Base-by-base conservation (phyloP, 2,888 invertebrate genomes). In the Tholera decimalis region DNA sequence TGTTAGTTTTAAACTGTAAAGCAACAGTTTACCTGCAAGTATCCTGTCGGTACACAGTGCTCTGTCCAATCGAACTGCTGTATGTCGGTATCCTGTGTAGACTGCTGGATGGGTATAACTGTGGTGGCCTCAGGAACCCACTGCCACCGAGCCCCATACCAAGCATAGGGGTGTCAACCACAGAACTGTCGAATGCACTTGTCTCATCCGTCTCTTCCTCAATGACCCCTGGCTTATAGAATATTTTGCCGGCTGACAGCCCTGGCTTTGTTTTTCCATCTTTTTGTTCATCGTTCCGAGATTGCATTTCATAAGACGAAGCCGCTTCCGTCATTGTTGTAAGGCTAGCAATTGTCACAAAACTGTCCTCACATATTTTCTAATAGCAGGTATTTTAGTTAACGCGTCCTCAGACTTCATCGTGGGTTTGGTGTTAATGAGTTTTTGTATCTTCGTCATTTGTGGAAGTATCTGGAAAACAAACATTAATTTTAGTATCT, bases 31-130 rank as follows among this genome's bases (percentile, higher is more conserved):
- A 96, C 96, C 96, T 96, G 91, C 96, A 96, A 68, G 96, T 96
- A 77, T 96, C 96, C 78, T 95, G 96, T 37, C 96, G 91, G 72
- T 95, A 95, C 1, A 95, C 84, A 43, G 96, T 96, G 61, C 96
- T 96, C 49, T 95, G 95, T 44, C 96, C 96, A 78, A 96, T 96
- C 9, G 96, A 96, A 82, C 96, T 96, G 88, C 96, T 96, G 60
- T 96, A 96, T 1, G 96, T 96, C 13, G 96, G 96, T 86, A 96
- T 95, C 69, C 96, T 93, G 63, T 96, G 96, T 3, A 96, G 93
- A 72, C 96, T 96, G 65, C 91, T 88, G 0, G 93, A 89, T 0
- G 92, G 91, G 13, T 93, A 89, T n/a, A 94, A 89, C 39, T 90
- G 89, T 0, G 92, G 89, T 4, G 92, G 86, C 58, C 89, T 88